Percentiles rank a stretch among this genome's conserved stretches.
Evolutionary conservation across 2,797 vertebrate species (phyloP).

Genomic region (Etheostoma perlongum): DNA sequence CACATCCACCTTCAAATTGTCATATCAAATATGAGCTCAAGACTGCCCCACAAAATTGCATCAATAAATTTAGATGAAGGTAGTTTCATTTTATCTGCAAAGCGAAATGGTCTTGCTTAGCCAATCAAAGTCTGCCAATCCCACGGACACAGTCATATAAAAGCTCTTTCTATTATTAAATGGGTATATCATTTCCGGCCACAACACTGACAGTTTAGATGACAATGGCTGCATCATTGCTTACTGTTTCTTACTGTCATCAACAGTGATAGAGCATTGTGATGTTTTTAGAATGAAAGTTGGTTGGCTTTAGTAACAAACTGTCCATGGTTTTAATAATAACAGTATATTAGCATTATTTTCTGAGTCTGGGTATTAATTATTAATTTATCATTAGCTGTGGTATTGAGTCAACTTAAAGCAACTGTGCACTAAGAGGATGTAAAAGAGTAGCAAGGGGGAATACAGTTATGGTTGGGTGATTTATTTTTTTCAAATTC

Average conservation of each 20-base stretch:
- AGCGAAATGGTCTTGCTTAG: slow-evolving; percentile 70
- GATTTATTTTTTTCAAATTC: slow-evolving; percentile 1
- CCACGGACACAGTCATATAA: slow-evolving; percentile 72
- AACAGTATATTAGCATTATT: background rate
- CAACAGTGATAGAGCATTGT: slow-evolving; percentile 12
- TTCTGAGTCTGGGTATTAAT: background rate
- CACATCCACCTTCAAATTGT: slow-evolving; percentile 47
- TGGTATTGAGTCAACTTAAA: background rate
- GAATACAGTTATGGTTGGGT: slow-evolving; percentile 14
- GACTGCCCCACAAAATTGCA: slow-evolving; percentile 76
- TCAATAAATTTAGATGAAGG: slow-evolving; percentile 82
- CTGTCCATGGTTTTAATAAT: background rate
- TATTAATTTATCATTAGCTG: slow-evolving; percentile 16
- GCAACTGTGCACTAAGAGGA: slow-evolving; percentile 19
- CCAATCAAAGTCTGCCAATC: slow-evolving; percentile 81
- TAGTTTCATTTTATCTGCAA: slow-evolving; percentile 83
- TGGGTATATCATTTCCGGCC: slow-evolving; percentile 78
- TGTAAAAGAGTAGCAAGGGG: slow-evolving; percentile 13
- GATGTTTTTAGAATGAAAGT: slow-evolving; percentile 5
- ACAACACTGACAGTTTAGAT: slow-evolving; percentile 69
- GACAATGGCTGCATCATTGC: slow-evolving; percentile 72
- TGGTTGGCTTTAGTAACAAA: slow-evolving; percentile 6
- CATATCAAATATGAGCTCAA: slow-evolving; percentile 72
- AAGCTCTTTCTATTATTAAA: slow-evolving; percentile 85
- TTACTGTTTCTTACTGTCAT: too few species aligned